phyloP scores from a whole-genome alignment of 2,888 invertebrate genomes.

The Chymomyza amoena region DNA sequence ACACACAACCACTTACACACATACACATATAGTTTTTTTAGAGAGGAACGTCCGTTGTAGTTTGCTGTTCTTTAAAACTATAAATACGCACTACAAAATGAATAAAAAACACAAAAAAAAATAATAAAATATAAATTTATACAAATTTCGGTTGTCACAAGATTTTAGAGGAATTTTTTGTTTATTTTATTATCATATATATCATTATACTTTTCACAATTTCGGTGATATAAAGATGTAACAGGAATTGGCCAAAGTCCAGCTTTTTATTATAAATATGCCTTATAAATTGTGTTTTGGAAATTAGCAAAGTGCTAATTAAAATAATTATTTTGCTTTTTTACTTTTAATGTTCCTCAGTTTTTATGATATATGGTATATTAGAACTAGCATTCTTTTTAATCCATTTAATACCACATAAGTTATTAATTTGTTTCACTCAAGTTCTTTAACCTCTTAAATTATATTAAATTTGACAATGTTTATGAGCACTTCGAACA shows the following conservation, averaged over 20 bases:
- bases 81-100: not conserved
- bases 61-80: not conserved
- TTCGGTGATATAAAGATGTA: too few species aligned
- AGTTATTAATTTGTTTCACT: constrained; percentile 4
- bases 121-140: not conserved
- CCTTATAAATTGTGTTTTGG: not conserved
- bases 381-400: not conserved
- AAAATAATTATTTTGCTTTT: too few species aligned
- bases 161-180: constrained; percentile 7
- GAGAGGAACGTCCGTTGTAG: not conserved
- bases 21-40: too few species aligned
- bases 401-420: not conserved
- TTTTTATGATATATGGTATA: too few species aligned
- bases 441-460: not conserved
- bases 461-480: not conserved
- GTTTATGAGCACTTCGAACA: constrained; percentile 6
- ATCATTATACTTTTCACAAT: not conserved
- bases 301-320: too few species aligned
- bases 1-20: too few species aligned
- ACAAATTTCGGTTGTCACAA: not conserved
- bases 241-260: too few species aligned
- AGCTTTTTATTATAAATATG: not conserved
- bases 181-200: constrained; percentile 1
- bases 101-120: not conserved
- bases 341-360: too few species aligned